A percentile compares a stretch with the other conserved stretches of the same genome.
Evolutionary conservation across 2,113 vertebrate species (phyloP).

Genomic region (Shinisaurus crocodilurus): DNA sequence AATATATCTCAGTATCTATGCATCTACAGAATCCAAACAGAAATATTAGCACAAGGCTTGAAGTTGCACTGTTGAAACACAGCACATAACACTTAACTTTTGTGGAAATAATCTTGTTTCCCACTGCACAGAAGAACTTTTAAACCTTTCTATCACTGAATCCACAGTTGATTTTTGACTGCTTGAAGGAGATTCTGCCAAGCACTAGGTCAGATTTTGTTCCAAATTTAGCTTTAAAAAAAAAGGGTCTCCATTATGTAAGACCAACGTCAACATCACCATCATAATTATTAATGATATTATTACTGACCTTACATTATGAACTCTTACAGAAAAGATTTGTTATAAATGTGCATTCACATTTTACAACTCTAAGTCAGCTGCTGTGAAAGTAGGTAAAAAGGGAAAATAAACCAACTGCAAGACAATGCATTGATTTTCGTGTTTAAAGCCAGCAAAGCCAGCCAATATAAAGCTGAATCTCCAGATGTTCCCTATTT

Average conservation of each 20-base stretch:
- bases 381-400: background rate
- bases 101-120: background rate
- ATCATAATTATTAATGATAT: background rate
- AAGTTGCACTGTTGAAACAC: background rate
- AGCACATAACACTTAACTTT: background rate
- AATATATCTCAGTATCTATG: background rate
- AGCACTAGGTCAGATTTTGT: slow-evolving; percentile 10
- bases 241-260: slow-evolving; percentile 2
- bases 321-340: background rate
- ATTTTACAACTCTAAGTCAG: background rate
- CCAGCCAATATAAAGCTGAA: background rate
- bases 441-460: background rate
- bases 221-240: slow-evolving; percentile 27
- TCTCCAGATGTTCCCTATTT: background rate
- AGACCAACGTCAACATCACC: background rate
- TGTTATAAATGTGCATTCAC: background rate
- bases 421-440: background rate
- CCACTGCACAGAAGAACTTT: background rate
- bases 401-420: background rate
- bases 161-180: fast-evolving
- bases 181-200: slow-evolving; percentile 21
- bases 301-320: background rate
- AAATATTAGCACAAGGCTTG: background rate
- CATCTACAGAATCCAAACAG: background rate
- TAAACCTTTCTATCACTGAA: background rate